phyloP scores from a whole-genome alignment of 2,113 vertebrate species.

The Isichthys henryi region DNA sequence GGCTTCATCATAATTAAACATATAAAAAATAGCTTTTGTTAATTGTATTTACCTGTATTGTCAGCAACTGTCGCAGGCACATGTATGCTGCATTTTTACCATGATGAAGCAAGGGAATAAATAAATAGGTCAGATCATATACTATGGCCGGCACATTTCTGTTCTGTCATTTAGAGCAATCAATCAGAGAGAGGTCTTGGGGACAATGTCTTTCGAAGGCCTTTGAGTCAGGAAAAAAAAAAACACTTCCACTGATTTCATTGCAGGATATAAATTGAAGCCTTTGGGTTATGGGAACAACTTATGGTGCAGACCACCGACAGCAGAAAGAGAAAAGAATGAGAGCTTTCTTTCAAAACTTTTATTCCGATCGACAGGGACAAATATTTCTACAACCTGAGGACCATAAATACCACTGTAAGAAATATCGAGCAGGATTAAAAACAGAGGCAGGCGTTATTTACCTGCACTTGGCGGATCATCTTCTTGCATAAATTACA shows the following conservation, averaged over 20 bases:
- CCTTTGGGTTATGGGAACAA: not conserved
- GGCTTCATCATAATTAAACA: not conserved
- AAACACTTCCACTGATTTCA: not conserved
- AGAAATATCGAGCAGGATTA: not conserved
- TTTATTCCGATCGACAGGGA: not conserved
- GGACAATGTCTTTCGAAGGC: not conserved
- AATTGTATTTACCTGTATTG: not conserved
- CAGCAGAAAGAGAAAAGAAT: not conserved
- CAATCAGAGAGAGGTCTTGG: not conserved
- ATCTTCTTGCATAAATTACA: not conserved
- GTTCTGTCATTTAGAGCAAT: not conserved
- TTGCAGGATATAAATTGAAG: slow-evolving; percentile 1
- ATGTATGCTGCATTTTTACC: not conserved
- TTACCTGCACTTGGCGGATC: not conserved
- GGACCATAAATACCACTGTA: not conserved
- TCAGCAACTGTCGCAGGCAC: not conserved
- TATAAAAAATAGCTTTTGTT: not conserved
- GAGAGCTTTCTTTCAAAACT: not conserved
- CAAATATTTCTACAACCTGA: not conserved
- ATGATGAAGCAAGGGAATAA: not conserved
- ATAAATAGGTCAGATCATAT: not conserved
- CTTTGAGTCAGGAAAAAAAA: not conserved
- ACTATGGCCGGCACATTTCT: not conserved
- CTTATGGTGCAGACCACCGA: not conserved
- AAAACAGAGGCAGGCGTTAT: not conserved